Evolutionary conservation across 1,140 invertebrate species (phyloP).

Genomic region (Papilio polytes): DNA sequence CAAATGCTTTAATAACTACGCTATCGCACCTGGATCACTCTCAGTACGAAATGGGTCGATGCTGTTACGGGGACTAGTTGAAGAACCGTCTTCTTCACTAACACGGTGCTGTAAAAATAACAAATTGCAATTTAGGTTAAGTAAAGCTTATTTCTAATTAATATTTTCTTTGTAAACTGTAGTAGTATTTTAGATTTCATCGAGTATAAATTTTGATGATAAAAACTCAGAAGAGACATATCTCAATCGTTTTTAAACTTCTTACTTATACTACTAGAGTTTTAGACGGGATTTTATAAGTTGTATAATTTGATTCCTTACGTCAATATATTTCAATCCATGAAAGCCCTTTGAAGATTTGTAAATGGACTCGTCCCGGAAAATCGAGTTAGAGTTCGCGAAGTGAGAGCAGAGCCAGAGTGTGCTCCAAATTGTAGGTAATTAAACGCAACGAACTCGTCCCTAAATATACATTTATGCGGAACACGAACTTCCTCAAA

Average conservation of each 20-base stretch:
- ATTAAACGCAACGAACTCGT: constrained; percentile 26
- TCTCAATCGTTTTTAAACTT: too few relatives aligned
- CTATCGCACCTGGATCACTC: constrained; percentile 55
- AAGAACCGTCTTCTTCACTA: constrained; percentile 63
- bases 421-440: constrained; percentile 30
- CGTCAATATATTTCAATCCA: neutral
- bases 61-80: constrained; percentile 56
- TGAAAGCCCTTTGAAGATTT: constrained; percentile 12
- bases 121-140: neutral
- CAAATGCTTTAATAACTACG: neutral
- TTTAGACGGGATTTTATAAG: neutral
- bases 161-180: too few relatives aligned
- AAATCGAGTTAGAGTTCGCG: constrained; percentile 21
- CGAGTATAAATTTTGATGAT: too few relatives aligned
- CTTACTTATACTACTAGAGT: neutral
- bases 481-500: neutral
- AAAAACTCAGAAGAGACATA: too few relatives aligned
- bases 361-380: neutral
- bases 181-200: too few relatives aligned
- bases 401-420: neutral
- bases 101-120: constrained; percentile 57
- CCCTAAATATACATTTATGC: constrained; percentile 25
- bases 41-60: constrained; percentile 59
- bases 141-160: neutral
- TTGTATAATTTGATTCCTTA: constrained; percentile 4